Evolutionary conservation across 1,140 invertebrate genomes (phyloP), one percentile per base, ranked within the genome.

Genomic region (Drosophila auraria): DNA sequence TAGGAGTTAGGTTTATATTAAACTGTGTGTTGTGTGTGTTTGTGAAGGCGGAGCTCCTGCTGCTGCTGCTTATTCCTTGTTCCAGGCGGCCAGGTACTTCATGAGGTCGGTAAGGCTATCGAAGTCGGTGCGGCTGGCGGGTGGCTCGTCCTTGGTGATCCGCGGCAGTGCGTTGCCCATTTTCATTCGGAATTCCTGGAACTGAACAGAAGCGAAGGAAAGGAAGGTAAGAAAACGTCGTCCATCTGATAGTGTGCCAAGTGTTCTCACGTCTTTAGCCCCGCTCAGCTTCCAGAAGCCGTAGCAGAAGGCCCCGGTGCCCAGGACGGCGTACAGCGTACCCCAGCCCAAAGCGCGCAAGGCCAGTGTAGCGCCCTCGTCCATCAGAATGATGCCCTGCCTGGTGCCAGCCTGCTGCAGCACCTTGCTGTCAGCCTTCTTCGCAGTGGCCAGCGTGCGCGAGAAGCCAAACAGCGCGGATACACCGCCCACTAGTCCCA

Each of bases 261-360:
- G 12, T 14, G 2, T 2, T 15, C 65, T 94, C 91, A 97, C 96
- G 95, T 96, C 95, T 80, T 95, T 95, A 36, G 97, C 97, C 71
- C 97, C 98, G 38, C 97, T 96, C 8, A 98, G 80, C 94, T 98
- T 98, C 97, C 97, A 99, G 63, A 98, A 95, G 12, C 95, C 95
- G 93, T 96, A 98, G 92, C 96, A 97, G 61, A 98, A 93, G 51
- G 97, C 87, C 14, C 97, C 95, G 78, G 97, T 97, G 12, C 97
- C 97, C 42, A 96, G 94, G 15, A 98, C 94, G 1, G 98, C 97
- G 93, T 97, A 98, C 2, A 98, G 83, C 5, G 97, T 97, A 3
- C 97, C 98, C 96, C 97, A 97, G 23, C 96, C 96, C 3, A 99
- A 93, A 2, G 98, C 98, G 91, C 96, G 93, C 38, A 97, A 66